Evolutionary conservation across 2,888 invertebrate species (phyloP).

Genomic region (Eupithecia subfuscata): DNA sequence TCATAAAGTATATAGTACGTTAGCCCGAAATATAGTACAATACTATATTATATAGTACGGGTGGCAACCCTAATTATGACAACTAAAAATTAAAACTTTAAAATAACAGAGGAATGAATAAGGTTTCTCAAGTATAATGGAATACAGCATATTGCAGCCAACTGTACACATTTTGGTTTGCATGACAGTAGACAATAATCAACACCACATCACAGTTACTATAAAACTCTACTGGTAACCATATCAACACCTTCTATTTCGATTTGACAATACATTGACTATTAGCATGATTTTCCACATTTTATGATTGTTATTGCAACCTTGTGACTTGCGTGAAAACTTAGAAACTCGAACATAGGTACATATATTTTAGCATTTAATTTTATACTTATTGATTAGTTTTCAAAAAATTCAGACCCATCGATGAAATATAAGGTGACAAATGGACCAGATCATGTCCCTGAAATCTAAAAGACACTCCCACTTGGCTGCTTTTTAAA

Average conservation of each 20-base stretch:
- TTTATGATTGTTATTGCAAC: background rate
- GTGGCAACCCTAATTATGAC: too few species aligned
- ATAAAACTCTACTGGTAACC: background rate
- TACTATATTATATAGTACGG: too few species aligned
- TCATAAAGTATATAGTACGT: too few species aligned
- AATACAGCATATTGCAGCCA: background rate
- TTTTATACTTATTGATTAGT: background rate
- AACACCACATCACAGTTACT: background rate
- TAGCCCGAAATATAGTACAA: too few species aligned
- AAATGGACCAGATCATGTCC: background rate
- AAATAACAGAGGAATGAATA: too few species aligned
- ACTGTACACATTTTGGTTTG: conserved; percentile 2
- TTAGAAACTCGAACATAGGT: background rate
- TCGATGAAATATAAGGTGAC: background rate
- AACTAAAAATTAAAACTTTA: too few species aligned
- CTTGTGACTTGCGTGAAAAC: background rate
- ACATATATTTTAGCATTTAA: background rate
- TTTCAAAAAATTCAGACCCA: background rate
- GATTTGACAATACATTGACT: background rate
- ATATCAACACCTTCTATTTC: background rate
- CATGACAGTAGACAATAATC: conserved; percentile 4
- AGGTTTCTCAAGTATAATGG: background rate
- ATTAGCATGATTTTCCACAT: conserved; percentile 3
- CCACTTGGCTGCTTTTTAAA: background rate
- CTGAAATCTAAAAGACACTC: background rate